Percentiles rank a stretch among this genome's conserved stretches.
These are phyloP conservation scores for Apeira syringaria DNA, from an alignment of 2,888 invertebrate species.

Conservation along the genomic window DNA sequence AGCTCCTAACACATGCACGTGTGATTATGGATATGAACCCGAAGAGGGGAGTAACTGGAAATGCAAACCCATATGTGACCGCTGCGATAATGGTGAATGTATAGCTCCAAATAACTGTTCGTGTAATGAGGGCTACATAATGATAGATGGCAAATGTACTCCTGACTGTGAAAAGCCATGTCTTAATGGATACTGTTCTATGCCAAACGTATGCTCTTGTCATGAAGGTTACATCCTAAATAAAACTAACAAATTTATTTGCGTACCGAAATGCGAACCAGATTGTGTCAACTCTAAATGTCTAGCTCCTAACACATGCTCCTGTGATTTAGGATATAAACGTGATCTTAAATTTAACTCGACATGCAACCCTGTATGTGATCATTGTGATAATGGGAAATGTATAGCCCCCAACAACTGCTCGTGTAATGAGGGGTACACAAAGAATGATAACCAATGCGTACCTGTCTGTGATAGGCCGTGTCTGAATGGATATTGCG, in stretches of 20 bases:
- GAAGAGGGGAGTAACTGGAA: conserved; percentile 29
- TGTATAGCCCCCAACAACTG: conserved; percentile 40
- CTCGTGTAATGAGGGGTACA: conserved; percentile 28
- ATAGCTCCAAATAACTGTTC: conserved; percentile 32
- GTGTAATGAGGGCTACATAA: conserved; percentile 27
- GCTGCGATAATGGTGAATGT: conserved; percentile 46
- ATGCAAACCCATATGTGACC: conserved; percentile 48
- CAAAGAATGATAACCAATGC: conserved; percentile 20
- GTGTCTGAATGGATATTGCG: conserved; percentile 49
- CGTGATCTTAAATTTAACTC: conserved; percentile 26
- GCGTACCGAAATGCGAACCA: conserved; percentile 18
- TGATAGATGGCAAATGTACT: conserved; percentile 20
- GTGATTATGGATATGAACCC: conserved; percentile 35
- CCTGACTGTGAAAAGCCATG: conserved; percentile 31
- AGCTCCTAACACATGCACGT: conserved; percentile 41
- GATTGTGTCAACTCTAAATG: conserved; percentile 23
- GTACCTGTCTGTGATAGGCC: conserved; percentile 26
- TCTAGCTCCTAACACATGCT: conserved; percentile 38
- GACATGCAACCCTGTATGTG: conserved; percentile 48
- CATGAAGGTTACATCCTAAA: conserved; percentile 30
- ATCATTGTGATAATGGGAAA: conserved; percentile 42
- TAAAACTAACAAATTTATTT: conserved; percentile 2
- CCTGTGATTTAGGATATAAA: conserved; percentile 38
- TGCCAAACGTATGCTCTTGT: conserved; percentile 52
- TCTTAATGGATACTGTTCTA: conserved; percentile 48